Base-by-base conservation (phyloP, 2,797 vertebrate species). In the Ptychadena robeensis region DNA sequence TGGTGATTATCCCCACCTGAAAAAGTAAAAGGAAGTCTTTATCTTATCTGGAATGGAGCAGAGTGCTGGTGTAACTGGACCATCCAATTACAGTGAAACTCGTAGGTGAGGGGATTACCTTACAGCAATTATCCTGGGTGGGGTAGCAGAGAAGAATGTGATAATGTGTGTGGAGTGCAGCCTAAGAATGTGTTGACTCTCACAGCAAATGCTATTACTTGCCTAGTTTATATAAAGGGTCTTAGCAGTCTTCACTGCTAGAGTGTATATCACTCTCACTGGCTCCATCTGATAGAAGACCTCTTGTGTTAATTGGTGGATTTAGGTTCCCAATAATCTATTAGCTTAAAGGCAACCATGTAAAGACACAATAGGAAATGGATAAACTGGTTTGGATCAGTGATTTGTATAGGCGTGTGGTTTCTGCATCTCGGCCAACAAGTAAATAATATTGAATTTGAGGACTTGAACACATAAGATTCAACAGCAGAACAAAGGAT, bases 21-120 rank as follows among this genome's bases (percentile, higher is more conserved):
- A 84, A 79, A 80, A 84, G 82, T 84, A 84, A 84, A 80, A 84
- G 82, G 76, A 79, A 73, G 30, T 69, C 44, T 65, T 64, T 69
- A 74, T 80, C 77, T 80, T 69, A 80, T 80, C 71, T 84, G 31
- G 22, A 35, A 25, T 73, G 34, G 64, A 68, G 32, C 28, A 66
- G 22, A 34, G 44, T 63, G 76, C 40, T 59, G 35, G 77, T 38
- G 31, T 61, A 68, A 48, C 48, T 40, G 63, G 32, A 57, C 28
- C 72, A 84, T 64, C 76, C 70, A 68, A 80, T 84, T 80, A 83
- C 44, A 30, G 68, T 15, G 22, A 74, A 48, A 48, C 70, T 73
- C 34, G 40, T 63, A 68, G 70, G 64, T 63, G 25, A 75, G 71
- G n/a, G 37, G 77, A 80, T 84, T 84, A 84, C 64, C 53, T 80